These are phyloP conservation scores for Arvicanthis niloticus DNA, from an alignment of 2,113 vertebrate genomes.

Conservation along the genomic window DNA sequence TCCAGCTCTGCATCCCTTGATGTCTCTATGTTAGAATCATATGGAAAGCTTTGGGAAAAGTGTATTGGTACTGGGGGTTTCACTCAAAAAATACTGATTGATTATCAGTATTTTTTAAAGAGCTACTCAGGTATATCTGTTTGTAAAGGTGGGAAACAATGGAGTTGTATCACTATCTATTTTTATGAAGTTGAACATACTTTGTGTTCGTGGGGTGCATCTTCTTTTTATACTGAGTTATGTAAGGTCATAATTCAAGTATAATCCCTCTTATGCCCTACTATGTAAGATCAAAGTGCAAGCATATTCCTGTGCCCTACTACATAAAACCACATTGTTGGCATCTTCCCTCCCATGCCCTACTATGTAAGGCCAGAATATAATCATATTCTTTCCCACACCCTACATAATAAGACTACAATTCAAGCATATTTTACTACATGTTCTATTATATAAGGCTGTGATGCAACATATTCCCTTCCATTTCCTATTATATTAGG, in stretches of 20 bases:
- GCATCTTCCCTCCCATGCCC: neutral
- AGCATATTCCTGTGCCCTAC: neutral
- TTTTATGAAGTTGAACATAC: neutral
- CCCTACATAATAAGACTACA: neutral
- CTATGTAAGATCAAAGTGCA: neutral
- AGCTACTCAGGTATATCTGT: neutral
- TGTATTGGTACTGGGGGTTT: neutral
- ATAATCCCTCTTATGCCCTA: neutral
- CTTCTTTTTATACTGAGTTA: neutral
- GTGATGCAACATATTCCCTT: neutral
- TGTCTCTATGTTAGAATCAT: neutral
- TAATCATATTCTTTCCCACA: neutral
- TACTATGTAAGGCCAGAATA: neutral
- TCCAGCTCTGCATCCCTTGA: neutral
- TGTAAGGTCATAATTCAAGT: neutral
- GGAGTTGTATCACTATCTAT: neutral
- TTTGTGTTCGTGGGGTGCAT: neutral
- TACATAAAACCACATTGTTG: neutral
- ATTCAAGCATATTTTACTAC: neutral
- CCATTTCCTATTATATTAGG: neutral
- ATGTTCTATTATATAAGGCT: neutral
- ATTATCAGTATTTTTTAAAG: neutral
- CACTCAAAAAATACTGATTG: neutral
- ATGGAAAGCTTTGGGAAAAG: neutral
- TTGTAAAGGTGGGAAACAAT: neutral